Evolutionary conservation across 1,140 invertebrate genomes (phyloP).

Genomic region (Macrostomum lignano): DNA sequence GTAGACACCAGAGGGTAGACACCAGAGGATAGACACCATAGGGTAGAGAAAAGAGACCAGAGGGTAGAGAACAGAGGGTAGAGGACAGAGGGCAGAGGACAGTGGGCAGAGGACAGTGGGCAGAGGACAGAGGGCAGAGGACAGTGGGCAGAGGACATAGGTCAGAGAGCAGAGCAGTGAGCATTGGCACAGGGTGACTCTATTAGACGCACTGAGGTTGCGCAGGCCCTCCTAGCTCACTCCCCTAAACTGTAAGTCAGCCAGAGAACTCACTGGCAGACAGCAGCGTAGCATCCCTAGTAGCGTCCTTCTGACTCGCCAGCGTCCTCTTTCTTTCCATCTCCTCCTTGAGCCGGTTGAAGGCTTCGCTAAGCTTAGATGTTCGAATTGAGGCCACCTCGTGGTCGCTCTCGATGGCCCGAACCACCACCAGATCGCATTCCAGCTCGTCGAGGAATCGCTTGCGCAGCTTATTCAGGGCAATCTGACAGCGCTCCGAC

Average conservation of each 20-base stretch:
- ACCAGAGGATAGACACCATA: too few relatives aligned
- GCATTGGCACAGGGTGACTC: too few relatives aligned
- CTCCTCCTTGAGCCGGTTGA: slow-evolving; percentile 18
- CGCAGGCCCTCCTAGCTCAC: too few relatives aligned
- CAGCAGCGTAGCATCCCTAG: neutral
- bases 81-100: too few relatives aligned
- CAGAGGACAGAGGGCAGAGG: too few relatives aligned
- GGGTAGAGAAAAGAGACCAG: too few relatives aligned
- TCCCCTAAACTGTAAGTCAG: neutral
- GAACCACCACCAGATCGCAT: slow-evolving; percentile 7
- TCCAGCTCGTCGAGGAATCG: slow-evolving; percentile 8
- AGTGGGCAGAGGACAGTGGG: too few relatives aligned
- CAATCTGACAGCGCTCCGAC: slow-evolving; percentile 38
- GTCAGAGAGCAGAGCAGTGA: too few relatives aligned
- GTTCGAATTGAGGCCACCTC: slow-evolving; percentile 19
- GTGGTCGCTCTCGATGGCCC: slow-evolving; percentile 9
- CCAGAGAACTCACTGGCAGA: neutral
- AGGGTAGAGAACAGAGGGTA: too few relatives aligned
- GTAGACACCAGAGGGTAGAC: too few relatives aligned
- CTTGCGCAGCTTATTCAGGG: slow-evolving; percentile 38
- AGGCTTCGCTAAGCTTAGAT: slow-evolving; percentile 19
- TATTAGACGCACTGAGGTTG: too few relatives aligned
- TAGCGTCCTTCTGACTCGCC: slow-evolving; percentile 11
- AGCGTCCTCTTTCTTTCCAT: slow-evolving; percentile 15
- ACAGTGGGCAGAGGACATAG: too few relatives aligned